These are phyloP conservation scores for Troides helena DNA, from an alignment of 2,888 invertebrate species.

Conservation along the genomic window DNA sequence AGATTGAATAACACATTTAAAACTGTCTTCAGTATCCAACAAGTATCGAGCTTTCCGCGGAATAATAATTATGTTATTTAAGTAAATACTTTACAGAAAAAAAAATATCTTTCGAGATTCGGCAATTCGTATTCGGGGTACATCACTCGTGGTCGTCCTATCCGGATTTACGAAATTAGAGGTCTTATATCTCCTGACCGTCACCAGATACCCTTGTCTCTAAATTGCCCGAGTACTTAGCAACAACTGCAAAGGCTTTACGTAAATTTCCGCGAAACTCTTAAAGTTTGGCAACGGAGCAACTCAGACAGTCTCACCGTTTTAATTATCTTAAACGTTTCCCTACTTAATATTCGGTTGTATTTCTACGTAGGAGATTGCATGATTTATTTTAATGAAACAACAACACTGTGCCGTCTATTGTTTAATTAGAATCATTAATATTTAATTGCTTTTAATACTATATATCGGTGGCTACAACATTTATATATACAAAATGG, in stretches of 20 bases:
- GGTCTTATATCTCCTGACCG: constrained; percentile 29
- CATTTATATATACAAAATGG: not conserved
- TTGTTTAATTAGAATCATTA: not conserved
- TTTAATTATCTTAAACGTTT: constrained; percentile 37
- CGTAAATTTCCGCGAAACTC: constrained; percentile 27
- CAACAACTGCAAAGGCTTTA: constrained; percentile 31
- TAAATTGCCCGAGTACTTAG: constrained; percentile 30
- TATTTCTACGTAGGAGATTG: constrained; percentile 9
- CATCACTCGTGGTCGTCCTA: constrained; percentile 6
- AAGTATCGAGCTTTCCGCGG: not conserved
- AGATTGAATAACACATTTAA: not conserved
- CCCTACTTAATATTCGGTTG: constrained; percentile 30
- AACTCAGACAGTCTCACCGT: constrained; percentile 33
- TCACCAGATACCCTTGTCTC: constrained; percentile 23
- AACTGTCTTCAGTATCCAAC: not conserved
- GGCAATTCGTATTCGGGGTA: constrained; percentile 18
- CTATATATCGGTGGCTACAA: not conserved
- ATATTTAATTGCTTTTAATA: not conserved
- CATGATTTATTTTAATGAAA: constrained; percentile 18
- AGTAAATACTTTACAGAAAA: not conserved
- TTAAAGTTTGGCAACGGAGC: constrained; percentile 32
- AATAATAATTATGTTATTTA: constrained; percentile 18
- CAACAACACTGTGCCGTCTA: constrained; percentile 1
- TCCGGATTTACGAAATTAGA: constrained; percentile 27
- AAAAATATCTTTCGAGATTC: not conserved